Percentiles rank a stretch among this genome's conserved stretches.
Conservation (phyloP, 2,113 vertebrate genomes). For the Scartelaos histophorus region DNA sequence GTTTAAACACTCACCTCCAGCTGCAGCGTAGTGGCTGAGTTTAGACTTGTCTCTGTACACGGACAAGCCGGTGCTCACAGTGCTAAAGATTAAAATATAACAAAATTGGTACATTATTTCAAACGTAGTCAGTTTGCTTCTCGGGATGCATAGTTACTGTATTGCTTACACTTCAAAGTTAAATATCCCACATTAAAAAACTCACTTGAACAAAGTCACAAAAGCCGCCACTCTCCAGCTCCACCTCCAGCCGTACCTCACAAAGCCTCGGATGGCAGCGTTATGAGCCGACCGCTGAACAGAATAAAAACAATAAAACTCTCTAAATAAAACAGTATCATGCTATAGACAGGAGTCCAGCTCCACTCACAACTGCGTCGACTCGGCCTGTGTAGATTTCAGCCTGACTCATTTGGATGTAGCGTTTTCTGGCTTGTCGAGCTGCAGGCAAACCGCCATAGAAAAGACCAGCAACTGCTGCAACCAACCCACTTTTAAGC, state of each 20-base stretch:
- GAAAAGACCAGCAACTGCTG: slow-evolving; percentile 75
- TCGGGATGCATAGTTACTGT: no score
- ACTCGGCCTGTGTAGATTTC: slow-evolving; percentile 83
- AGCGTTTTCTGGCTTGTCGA: slow-evolving; percentile 76
- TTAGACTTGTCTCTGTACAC: slow-evolving; percentile 81
- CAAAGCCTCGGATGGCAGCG: slow-evolving; percentile 85
- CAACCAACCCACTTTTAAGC: slow-evolving; percentile 71
- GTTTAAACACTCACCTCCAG: slow-evolving; percentile 82
- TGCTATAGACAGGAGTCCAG: no score
- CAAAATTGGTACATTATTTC: background rate
- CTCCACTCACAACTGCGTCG: slow-evolving; percentile 86
- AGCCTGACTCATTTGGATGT: slow-evolving; percentile 84
- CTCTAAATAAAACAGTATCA: background rate
- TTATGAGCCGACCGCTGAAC: slow-evolving; percentile 85
- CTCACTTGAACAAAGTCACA: slow-evolving; percentile 90
- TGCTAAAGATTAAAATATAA: slow-evolving; percentile 57
- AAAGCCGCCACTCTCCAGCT: slow-evolving; percentile 89
- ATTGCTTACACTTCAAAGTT: background rate
- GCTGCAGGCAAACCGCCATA: slow-evolving; percentile 92
- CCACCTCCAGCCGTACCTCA: slow-evolving; percentile 94
- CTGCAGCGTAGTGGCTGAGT: slow-evolving; percentile 79
- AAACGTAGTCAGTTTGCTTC: background rate
- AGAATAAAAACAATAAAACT: slow-evolving; percentile 16
- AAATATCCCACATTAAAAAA: background rate
- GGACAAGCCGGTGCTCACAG: slow-evolving; percentile 81